Evolutionary conservation across 2,113 vertebrate genomes (phyloP), one percentile per base, ranked within the genome.

Genomic region (Macrotus californicus): DNA sequence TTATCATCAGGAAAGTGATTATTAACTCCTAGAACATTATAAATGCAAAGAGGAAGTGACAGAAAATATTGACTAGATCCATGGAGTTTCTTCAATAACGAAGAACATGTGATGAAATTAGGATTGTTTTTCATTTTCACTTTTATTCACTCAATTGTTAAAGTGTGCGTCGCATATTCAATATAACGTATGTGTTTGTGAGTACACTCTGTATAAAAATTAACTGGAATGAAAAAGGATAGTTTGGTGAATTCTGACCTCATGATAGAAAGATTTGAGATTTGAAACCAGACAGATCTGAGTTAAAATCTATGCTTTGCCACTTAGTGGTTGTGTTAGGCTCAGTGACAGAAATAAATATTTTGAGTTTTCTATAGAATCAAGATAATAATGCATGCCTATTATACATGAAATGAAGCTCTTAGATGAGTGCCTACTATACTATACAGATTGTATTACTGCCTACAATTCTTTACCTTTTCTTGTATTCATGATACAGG

Each of bases 91-190:
- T 21, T 91, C 36, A 96, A 92, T 31, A 72, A 61, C 39, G 10
- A 88, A 91, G 43, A 36, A 43, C 15, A 21, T 72, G 9, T 4
- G 85, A 46, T 82, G 48, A 72, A 94, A 70, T 79, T 61, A 69
- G 5, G 24, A 39, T 66, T 80, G 24, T 64, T 92, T 95, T 75
- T 87, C 50, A 87, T 90, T 90, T 87, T 94, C 14, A 89, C 29
- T 96, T 94, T 59, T 22, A 94, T 56, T 92, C 89, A 93, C 48
- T 93, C 43, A 90, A 61, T 85, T 81, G 9, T 69, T 85, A 81
- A 88, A 41, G n/a, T 87, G 9, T 24, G 54, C 91, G 41, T 94
- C 52, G 64, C 84, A 54, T 89, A 31, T 12, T 64, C 13, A 64
- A 26, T 64, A 67, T 56, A 67, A 76, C 18, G 8, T 67, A 24